Base-by-base conservation (phyloP, 2,797 vertebrate species). In the Tympanoctomys barrerae region DNA sequence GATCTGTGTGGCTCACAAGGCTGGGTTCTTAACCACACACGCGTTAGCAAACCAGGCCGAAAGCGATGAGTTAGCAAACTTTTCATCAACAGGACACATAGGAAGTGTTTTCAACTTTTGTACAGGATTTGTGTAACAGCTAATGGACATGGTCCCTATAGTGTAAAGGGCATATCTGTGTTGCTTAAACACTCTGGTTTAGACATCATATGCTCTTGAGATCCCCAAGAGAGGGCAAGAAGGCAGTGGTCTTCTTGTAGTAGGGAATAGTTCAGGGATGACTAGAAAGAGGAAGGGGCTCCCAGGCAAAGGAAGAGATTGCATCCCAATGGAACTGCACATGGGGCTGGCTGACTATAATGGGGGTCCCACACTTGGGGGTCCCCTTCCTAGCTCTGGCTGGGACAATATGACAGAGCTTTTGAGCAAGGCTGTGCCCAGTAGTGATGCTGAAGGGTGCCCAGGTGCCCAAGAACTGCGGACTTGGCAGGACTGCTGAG, bases 61-160 rank as follows among this genome's bases (percentile, higher is more conserved):
- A 93, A 90, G 78, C 73, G 77, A 36, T 49, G 39, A 52, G 16
- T 62, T 57, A 82, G 78, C 24, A 68, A 81, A 89, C 62, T 86
- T 85, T 96, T 94, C 81, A 85, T 7, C 31, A 90, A 95, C 94
- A 61, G 54, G n/a, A 26, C 64, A 64, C n/a, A 89, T 12, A 78
- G 70, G 66, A 68, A 87, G 75, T 42, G 33, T 28, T 86, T 93
- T 82, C 71, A 59, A 18, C 59, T 89, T 89, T 77, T 92, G 57
- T n/a, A 19, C 46, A 31, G 7, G 19, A 49, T 86, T 57, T 89
- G 26, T 92, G 73, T 61, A 75, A 86, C n/a, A 84, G 81, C 59
- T 36, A 42, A 21, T 80, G 49, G 46, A 42, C 62, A 61, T 81
- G 57, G 42, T 85, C 70, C 31, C 54, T 46, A 57, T 71, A 46